Base-by-base conservation (phyloP, 1,140 invertebrate species). In the Dinothrombium tinctorium region DNA sequence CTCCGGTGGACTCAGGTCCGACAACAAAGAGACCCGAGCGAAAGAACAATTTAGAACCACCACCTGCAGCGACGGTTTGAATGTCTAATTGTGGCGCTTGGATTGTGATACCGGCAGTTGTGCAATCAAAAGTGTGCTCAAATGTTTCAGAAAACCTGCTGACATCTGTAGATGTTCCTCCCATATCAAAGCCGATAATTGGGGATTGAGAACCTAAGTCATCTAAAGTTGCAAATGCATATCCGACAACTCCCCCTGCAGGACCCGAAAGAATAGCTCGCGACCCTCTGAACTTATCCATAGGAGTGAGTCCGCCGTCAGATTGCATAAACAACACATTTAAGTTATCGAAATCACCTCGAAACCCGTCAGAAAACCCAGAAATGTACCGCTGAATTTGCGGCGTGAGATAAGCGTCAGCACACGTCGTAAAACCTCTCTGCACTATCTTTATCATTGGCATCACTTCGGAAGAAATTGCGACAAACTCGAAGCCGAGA, bases 271-370 rank as follows among this genome's bases (percentile, higher is more conserved):
- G 62, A 53, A 98, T 89, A 2, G 92, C 89, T 51, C 80, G 65
- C 0, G 84, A 90, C 0, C 90, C 92, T 54, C 76, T 84, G 54
- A 74, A 74, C 78, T 65, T 64, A 35, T 79, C 62, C 72, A 94
- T 90, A n/a, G 81, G 76, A 9, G 89, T 95, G 8, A 99, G 61
- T 39, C 92, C 94, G 15, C 94, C 94, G 65, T 98, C 90, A 41
- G 83, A 90, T 60, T 95, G 87, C 94, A 99, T 99, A 52, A 99
- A 98, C 2, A 95, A 63, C 1, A 98, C 83, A 54, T 81, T 80
- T 2, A 79, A 71, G 6, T 68, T 70, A 26, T 57, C 39, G 26
- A 92, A 56, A 42, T 74, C 67, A 49, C 79, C 64, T 48, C 76
- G 70, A 55, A 99, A 98, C 0, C 89, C 87, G 1, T 69, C 66